Conservation (phyloP, 2,888 invertebrate genomes). For the Bembecia ichneumoniformis region DNA sequence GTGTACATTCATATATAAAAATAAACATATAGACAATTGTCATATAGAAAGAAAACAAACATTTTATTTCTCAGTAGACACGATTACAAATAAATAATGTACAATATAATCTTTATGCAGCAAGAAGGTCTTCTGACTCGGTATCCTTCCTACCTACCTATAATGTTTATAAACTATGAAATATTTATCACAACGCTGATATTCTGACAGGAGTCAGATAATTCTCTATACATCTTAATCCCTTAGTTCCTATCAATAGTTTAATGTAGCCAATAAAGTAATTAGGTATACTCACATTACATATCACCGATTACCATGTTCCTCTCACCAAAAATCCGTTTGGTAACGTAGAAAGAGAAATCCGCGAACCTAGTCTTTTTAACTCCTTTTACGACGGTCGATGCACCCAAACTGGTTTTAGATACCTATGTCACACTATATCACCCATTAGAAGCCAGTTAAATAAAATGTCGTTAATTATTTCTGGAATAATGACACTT, state of each 20-base stretch:
- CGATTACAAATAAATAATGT: too few species aligned
- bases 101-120: too few species aligned
- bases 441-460: neutral
- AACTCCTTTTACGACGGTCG: conserved; percentile 18
- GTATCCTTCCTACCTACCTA: too few species aligned
- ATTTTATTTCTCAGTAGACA: too few species aligned
- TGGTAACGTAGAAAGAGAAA: conserved; percentile 16
- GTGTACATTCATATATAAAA: too few species aligned
- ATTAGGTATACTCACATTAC: conserved; percentile 9
- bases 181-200: too few species aligned
- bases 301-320: conserved; percentile 9
- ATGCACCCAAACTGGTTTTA: conserved; percentile 17
- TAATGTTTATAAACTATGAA: too few species aligned
- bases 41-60: too few species aligned
- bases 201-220: too few species aligned
- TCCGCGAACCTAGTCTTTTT: conserved; percentile 14
- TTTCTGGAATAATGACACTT: neutral
- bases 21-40: too few species aligned
- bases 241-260: neutral
- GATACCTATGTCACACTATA: conserved; percentile 9
- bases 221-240: too few species aligned
- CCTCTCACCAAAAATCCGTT: conserved; percentile 16
- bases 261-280: conserved; percentile 1
- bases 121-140: too few species aligned
- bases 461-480: neutral